Evolutionary conservation across 2,888 invertebrate species (phyloP).

Genomic region (Pseudococcus jackbeardsleyi): DNA sequence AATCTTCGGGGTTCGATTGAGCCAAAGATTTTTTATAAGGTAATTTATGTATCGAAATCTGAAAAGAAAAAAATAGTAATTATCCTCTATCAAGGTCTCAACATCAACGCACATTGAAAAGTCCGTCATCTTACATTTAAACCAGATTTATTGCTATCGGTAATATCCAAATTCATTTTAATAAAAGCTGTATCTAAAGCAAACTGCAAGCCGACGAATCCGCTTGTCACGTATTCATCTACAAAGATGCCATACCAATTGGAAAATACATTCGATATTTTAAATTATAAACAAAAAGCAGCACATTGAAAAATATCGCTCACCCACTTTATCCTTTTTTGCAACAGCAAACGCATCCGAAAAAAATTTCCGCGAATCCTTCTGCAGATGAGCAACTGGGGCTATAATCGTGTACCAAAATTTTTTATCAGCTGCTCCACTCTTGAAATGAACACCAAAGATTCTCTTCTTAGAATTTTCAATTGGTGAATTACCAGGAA

Average conservation of each 20-base stretch:
- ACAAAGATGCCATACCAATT: neutral
- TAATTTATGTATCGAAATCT: conserved; percentile 25
- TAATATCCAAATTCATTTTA: no score
- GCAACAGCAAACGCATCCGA: neutral
- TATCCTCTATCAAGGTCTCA: neutral
- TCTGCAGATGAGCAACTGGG: neutral
- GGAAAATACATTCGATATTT: neutral
- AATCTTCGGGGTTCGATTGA: conserved; percentile 31
- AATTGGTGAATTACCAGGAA: no score
- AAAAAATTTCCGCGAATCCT: conserved; percentile 15
- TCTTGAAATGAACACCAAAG: neutral
- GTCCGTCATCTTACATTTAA: no score
- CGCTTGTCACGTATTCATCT: conserved; percentile 55
- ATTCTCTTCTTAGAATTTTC: neutral
- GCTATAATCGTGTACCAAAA: conserved; percentile 19
- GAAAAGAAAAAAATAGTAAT: neutral
- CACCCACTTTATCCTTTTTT: neutral
- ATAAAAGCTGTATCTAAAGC: conserved; percentile 65
- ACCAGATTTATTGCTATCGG: no score
- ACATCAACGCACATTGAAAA: no score
- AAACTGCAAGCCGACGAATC: conserved; percentile 66
- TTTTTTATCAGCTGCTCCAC: neutral
- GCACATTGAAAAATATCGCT: neutral
- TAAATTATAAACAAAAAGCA: neutral
- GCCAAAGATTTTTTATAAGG: neutral